Base-by-base conservation (phyloP, 2,797 vertebrate genomes). In the Rhinatrema bivittatum region DNA sequence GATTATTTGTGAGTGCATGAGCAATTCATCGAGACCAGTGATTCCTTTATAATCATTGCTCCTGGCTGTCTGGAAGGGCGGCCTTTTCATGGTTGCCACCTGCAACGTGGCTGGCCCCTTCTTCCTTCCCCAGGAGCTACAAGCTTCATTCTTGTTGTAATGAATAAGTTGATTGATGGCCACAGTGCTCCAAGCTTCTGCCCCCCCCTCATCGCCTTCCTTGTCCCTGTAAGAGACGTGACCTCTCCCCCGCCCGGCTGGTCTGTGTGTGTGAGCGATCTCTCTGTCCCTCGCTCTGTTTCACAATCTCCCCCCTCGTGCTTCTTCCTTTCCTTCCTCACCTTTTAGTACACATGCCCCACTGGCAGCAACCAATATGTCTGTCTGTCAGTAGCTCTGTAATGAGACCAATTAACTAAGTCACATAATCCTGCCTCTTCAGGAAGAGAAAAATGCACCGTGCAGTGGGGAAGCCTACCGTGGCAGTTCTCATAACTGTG, bases 331-430 rank as follows among this genome's bases (percentile, higher is more conserved):
- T 24, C 7, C 3, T 11, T 18, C 29, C 36, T 56, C 44, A 46
- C 54, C 60, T 64, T 27, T 71, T 53, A 70, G 36, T 43, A 43
- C 75, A 72, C 81, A 78, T 75, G 69, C 76, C n/a, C 79, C 74
- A 38, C 64, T 87, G 71, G 83, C 80, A 82, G 74, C 72, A 81
- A 36, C 78, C 80, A 88, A 70, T 88, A 79, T 85, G 82, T 90
- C 79, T 86, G 85, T 94, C 91, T 94, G 89, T 95, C 90, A 94
- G 67, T 93, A 77, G 64, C 73, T 84, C 84, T 77, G 85, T 94
- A 93, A 95, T 94, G 87, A 92, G 87, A 84, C 74, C 84, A 79
- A 82, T 91, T 91, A 86, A 89, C 79, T 82, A 83, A 84, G 87
- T 88, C 89, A 92, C 81, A 78, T 74, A 89, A 86, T 87, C 82